These are phyloP conservation scores for Catostylus mosaicus DNA, from an alignment of 30 jellyfish, hydroid and myxozoan genomes.

Conservation along the genomic window DNA sequence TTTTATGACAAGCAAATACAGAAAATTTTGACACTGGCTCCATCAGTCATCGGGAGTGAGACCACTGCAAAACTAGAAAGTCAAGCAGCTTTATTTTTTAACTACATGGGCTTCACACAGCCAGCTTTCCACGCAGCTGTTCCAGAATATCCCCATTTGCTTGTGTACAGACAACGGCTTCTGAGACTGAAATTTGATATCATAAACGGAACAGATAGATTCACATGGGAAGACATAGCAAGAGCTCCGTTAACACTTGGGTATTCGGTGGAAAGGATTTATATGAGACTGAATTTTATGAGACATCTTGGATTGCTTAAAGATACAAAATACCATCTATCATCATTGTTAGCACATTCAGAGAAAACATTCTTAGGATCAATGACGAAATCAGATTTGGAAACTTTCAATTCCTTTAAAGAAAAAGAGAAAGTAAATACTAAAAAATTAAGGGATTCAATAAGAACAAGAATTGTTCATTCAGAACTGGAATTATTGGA, in stretches of 20 bases:
- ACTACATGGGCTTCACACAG: constrained; percentile 51
- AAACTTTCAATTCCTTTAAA: constrained; percentile 17
- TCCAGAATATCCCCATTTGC: constrained; percentile 61
- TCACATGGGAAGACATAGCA: constrained; percentile 57
- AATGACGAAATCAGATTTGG: constrained; percentile 38
- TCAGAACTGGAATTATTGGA: constrained; percentile 44
- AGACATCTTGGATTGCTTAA: constrained; percentile 28
- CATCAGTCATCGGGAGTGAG: constrained; percentile 55
- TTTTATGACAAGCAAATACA: constrained; percentile 26
- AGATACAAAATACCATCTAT: constrained; percentile 18
- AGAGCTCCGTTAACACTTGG: constrained; percentile 60
- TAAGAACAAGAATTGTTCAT: constrained; percentile 39
- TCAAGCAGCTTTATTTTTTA: constrained; percentile 40
- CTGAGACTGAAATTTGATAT: constrained; percentile 42
- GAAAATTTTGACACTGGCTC: constrained; percentile 37
- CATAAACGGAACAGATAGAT: constrained; percentile 21
- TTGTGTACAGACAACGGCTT: constrained; percentile 61
- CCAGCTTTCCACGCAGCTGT: constrained; percentile 27
- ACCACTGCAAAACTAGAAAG: constrained; percentile 43
- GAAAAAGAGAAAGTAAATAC: constrained; percentile 29
- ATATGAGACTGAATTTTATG: constrained; percentile 46
- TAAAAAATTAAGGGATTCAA: constrained; percentile 29
- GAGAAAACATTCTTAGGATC: constrained; percentile 13
- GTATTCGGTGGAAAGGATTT: constrained; percentile 48
- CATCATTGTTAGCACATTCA: constrained; percentile 32